These are phyloP conservation scores for Ectemnius continuus DNA, from an alignment of 2,888 invertebrate species.

Conservation along the genomic window DNA sequence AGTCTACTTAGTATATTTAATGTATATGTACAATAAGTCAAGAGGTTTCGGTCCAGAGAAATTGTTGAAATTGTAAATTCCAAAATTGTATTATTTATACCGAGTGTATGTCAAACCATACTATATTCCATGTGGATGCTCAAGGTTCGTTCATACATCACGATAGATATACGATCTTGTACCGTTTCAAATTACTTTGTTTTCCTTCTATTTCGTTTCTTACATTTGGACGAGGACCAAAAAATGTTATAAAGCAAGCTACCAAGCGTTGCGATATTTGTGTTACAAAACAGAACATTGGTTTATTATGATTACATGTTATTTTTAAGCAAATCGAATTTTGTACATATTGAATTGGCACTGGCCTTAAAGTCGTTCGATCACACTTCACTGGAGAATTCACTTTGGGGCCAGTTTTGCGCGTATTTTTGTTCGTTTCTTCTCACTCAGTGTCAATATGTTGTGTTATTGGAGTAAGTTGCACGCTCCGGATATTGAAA, in stretches of 20 bases:
- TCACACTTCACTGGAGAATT: conserved; percentile 27
- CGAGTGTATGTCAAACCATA: conserved; percentile 46
- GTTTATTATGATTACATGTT: conserved; percentile 59
- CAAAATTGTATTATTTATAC: conserved; percentile 55
- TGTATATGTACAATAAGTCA: conserved; percentile 60
- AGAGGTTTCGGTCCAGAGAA: conserved; percentile 37
- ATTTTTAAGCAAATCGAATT: conserved; percentile 68
- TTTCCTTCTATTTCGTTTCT: conserved; percentile 38
- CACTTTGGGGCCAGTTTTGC: conserved; percentile 52
- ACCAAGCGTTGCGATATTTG: conserved; percentile 16
- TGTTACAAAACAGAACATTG: conserved; percentile 17
- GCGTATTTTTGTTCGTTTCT: conserved; percentile 48
- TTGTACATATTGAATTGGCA: conserved; percentile 74
- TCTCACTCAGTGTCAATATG: conserved; percentile 3
- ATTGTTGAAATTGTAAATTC: conserved; percentile 68
- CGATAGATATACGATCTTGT: conserved; percentile 38
- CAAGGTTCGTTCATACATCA: conserved; percentile 44
- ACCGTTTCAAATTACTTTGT: conserved; percentile 38
- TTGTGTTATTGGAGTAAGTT: conserved; percentile 48
- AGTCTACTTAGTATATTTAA: conserved; percentile 69
- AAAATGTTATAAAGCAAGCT: conserved; percentile 15
- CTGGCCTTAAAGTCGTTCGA: conserved; percentile 49
- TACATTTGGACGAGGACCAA: conserved; percentile 63
- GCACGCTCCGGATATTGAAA: conserved; percentile 49
- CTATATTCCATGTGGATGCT: conserved; percentile 39